Conservation (phyloP, 2,113 vertebrate species). For the Globicephala melas region DNA sequence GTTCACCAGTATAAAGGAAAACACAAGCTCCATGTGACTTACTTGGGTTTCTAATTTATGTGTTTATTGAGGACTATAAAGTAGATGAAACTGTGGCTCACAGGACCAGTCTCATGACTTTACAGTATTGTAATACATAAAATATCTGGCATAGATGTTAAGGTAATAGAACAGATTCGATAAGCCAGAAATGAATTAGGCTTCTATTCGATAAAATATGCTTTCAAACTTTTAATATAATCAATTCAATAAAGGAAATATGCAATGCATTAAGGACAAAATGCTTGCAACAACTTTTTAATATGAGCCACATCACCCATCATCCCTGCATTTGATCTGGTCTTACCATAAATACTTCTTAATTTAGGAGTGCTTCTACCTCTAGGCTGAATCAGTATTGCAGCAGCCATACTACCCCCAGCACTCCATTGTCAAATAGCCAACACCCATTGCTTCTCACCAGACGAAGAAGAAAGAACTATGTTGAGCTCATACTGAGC, state of each 20-base stretch:
- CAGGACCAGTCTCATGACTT: neutral
- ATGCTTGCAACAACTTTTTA: neutral
- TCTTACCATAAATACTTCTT: neutral
- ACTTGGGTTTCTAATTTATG: neutral
- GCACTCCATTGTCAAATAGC: neutral
- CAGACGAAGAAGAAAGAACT: neutral
- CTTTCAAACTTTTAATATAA: neutral
- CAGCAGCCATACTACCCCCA: neutral
- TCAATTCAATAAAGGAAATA: neutral
- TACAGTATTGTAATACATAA: neutral
- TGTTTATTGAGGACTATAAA: neutral
- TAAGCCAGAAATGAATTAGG: slow-evolving; percentile 10
- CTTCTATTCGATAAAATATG: neutral
- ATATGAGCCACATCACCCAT: too few species aligned
- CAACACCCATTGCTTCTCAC: neutral
- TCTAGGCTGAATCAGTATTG: neutral
- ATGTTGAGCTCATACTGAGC: neutral
- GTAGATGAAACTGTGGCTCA: neutral
- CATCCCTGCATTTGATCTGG: neutral
- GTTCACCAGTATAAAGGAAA: neutral
- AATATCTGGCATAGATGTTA: neutral
- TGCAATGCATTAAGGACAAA: neutral
- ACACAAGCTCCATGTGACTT: neutral
- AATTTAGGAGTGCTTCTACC: too few species aligned
- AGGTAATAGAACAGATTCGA: neutral